A percentile compares a stretch with the other conserved stretches of the same genome.
Conservation (phyloP, 2,797 vertebrate genomes). For the Chaunax sp. region DNA sequence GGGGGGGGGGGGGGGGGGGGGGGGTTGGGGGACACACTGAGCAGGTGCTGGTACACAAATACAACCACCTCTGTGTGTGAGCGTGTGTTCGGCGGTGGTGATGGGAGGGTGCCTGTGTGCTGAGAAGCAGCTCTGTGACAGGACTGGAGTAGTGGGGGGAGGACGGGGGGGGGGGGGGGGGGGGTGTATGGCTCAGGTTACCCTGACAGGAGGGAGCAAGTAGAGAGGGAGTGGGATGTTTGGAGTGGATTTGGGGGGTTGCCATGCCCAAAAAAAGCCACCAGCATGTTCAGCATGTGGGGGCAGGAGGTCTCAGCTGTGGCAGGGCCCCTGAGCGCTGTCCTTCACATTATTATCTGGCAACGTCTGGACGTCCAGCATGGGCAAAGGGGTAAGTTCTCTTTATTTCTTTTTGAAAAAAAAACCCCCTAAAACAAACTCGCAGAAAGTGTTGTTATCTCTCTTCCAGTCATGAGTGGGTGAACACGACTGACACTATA, state of each 20-base stretch:
- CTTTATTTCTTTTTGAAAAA: background rate
- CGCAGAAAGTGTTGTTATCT: background rate
- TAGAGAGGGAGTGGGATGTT: conserved; percentile 23
- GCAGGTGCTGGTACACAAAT: conserved; percentile 59
- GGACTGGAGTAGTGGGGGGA: background rate
- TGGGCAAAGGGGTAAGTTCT: conserved; percentile 83
- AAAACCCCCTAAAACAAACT: no score
- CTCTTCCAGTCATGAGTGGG: background rate
- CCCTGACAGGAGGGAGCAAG: conserved; percentile 41
- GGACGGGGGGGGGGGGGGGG: background rate
- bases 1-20: background rate
- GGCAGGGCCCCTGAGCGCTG: conserved; percentile 19
- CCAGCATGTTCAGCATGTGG: conserved; percentile 64
- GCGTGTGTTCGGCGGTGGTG: background rate
- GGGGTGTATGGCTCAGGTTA: conserved; percentile 48
- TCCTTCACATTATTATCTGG: conserved; percentile 61
- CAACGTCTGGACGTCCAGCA: conserved; percentile 59
- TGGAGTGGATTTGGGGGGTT: conserved; percentile 22
- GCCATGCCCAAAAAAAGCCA: conserved; percentile 78
- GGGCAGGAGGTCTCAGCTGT: conserved; percentile 42
- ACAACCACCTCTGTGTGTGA: conserved; percentile 16
- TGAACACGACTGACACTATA: background rate
- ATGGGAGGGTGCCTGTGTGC: background rate
- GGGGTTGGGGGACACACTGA: conserved; percentile 18
- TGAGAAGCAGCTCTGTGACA: conserved; percentile 9